phyloP scores from a whole-genome alignment of 1,140 invertebrate genomes.

The Magallana angulata region DNA sequence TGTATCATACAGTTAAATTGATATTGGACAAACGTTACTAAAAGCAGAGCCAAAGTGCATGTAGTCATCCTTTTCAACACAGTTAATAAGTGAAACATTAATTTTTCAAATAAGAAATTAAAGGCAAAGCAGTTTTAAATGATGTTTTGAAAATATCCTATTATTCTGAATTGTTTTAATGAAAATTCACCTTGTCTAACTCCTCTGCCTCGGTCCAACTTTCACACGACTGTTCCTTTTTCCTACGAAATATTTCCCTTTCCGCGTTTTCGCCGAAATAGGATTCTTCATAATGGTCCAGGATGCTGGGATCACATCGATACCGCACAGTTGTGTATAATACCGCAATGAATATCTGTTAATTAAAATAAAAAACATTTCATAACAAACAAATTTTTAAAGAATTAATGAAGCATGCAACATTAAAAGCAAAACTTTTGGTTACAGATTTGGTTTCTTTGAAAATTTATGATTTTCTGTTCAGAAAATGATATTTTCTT shows the following conservation, averaged over 20 bases:
- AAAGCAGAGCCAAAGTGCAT: no score
- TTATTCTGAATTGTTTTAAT: background rate
- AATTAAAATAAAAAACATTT: background rate
- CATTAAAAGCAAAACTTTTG: no score
- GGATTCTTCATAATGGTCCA: conserved; percentile 71
- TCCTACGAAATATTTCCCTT: conserved; percentile 53
- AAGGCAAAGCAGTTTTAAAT: no score
- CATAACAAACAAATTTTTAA: background rate
- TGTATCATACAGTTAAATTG: background rate
- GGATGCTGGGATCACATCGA: conserved; percentile 69
- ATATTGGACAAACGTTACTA: background rate
- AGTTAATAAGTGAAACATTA: no score
- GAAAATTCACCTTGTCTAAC: conserved; percentile 66
- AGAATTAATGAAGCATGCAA: background rate
- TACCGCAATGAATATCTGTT: conserved; percentile 71
- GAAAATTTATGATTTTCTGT: no score
- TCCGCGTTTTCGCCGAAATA: conserved; percentile 64
- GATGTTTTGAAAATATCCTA: no score
- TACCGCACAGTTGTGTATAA: conserved; percentile 69
- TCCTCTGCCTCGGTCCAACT: conserved; percentile 68
- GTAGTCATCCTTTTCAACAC: no score
- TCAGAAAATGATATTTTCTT: no score
- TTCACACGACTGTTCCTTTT: conserved; percentile 63
- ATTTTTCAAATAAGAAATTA: no score
- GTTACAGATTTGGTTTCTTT: no score